Percentiles rank a stretch among this genome's conserved stretches.
Conservation (phyloP, 2,113 vertebrate species). For the Chrysemys picta region DNA sequence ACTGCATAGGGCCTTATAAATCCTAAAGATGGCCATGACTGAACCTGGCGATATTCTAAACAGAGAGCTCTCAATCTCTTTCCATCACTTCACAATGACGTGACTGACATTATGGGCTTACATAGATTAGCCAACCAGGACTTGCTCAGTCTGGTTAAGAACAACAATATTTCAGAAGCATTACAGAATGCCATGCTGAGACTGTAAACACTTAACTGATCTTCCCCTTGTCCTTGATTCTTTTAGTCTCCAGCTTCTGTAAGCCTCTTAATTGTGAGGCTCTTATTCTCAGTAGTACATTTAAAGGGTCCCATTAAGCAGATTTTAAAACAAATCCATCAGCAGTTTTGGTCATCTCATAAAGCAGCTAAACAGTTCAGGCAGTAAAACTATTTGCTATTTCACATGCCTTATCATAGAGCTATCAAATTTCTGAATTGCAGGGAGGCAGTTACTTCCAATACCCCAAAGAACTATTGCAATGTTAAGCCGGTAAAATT, state of each 20-base stretch:
- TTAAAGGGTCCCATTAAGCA: conserved; percentile 26
- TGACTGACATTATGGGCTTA: neutral
- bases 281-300: conserved; percentile 19
- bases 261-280: conserved; percentile 44
- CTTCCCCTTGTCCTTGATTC: conserved; percentile 27
- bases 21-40: too few species aligned
- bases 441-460: conserved; percentile 51
- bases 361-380: conserved; percentile 64
- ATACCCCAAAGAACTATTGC: conserved; percentile 50
- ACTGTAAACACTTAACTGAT: neutral
- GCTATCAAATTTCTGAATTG: conserved; percentile 70
- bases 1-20: too few species aligned
- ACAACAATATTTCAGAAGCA: neutral
- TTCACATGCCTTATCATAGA: conserved; percentile 64
- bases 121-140: neutral
- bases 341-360: conserved; percentile 55
- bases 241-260: conserved; percentile 21
- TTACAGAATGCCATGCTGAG: neutral
- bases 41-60: neutral
- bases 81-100: neutral
- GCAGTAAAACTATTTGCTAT: conserved; percentile 56
- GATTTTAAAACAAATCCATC: conserved; percentile 67
- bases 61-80: neutral
- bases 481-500: conserved; percentile 70
- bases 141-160: neutral